Evolutionary conservation across 2,797 vertebrate species (phyloP).

Genomic region (Acanthornis magna): DNA sequence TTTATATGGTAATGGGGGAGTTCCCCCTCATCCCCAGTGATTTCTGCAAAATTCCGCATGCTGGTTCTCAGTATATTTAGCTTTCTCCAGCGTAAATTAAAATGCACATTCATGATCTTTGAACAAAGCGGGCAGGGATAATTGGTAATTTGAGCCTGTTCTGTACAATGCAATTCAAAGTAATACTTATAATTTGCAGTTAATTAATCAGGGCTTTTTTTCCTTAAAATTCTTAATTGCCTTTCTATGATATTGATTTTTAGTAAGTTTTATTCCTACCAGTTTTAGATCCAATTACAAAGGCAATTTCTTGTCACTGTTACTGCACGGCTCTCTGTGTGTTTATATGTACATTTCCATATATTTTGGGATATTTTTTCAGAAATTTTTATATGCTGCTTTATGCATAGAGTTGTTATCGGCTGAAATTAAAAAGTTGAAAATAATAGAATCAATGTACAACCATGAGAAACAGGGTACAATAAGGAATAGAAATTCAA

Average conservation of each 20-base stretch:
- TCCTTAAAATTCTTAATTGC: constrained; percentile 51
- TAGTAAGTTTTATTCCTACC: constrained; percentile 1
- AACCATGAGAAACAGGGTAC: not conserved
- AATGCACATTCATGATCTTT: constrained; percentile 37
- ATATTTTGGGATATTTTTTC: not conserved
- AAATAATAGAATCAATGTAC: not conserved
- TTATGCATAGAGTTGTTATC: not conserved
- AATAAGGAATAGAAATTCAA: not conserved
- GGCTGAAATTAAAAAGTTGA: not conserved
- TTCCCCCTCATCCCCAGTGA: not conserved
- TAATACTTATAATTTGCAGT: constrained; percentile 53
- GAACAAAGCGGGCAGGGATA: constrained; percentile 4
- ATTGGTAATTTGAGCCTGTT: constrained; percentile 16
- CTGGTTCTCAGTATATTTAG: not conserved
- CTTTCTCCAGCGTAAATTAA: not conserved
- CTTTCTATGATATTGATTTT: constrained; percentile 34
- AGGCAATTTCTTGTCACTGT: not conserved
- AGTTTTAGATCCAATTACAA: constrained; percentile 36
- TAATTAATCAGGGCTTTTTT: constrained; percentile 42
- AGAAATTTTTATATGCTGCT: not conserved
- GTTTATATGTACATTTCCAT: not conserved
- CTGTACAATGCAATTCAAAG: constrained; percentile 1
- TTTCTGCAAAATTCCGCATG: not conserved
- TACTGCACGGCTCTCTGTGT: not conserved
- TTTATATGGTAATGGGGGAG: constrained; percentile 38